Evolutionary conservation across 2,797 vertebrate genomes (phyloP), one percentile per base, ranked within the genome.

Genomic region (Zenarchopterus dispar): DNA sequence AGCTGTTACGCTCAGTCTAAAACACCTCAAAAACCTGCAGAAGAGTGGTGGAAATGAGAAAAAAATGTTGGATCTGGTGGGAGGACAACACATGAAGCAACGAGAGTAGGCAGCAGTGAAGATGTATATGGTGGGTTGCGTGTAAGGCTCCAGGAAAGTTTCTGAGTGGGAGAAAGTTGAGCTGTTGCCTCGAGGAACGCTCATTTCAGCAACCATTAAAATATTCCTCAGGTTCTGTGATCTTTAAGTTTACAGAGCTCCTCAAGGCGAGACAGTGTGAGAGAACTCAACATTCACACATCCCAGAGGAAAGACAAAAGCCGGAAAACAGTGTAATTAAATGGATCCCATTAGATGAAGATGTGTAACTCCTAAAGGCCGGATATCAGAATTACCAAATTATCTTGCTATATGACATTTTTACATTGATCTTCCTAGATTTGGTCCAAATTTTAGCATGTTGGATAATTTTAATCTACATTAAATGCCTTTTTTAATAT

Each of bases 151-250:
- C 61, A 67, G 77, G 83, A 89, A 86, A 84, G 74, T 86, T 89
- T 84, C 41, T 67, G 80, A 86, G 82, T 77, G 78, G 82, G 67
- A 87, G 78, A 87, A 82, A 86, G 73, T 87, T 73, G 63, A 75
- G 70, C 33, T 75, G 64, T 88, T 84, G 82, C 88, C 84, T 79
- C 64, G 75, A 87, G 86, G 88, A 66, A 87, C 66, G 68, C 65
- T 88, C 74, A 75, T 80, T 82, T 87, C 70, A 52, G 76, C 84
- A 86, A 62, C 83, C 76, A 88, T 85, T 90, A 88, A 87, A 86
- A 84, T 77, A 65, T 76, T 88, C 76, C 78, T 80, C 70, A 58
- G 84, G 79, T 84, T 73, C 75, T 87, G 71, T 82, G 84, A 88
- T 88, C 77, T 80, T 82, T 59, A 72, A 73, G 81, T 84, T 84